Percentiles rank a stretch among this genome's conserved stretches.
Conservation (phyloP, 2,888 invertebrate species). For the Embidobia sp. region DNA sequence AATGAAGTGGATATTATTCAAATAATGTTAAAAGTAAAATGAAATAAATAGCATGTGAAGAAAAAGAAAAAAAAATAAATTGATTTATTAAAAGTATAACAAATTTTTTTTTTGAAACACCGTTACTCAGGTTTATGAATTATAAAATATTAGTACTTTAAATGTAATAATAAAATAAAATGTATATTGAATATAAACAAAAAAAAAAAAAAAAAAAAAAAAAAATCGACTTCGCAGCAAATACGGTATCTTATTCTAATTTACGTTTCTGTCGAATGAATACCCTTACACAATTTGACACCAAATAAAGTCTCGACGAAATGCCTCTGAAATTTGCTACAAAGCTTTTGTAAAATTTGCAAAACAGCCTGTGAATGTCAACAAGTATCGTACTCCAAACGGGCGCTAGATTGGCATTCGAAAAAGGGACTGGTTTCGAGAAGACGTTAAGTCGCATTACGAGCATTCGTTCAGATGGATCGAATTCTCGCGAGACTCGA, state of each 20-base stretch:
- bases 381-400: slow-evolving; percentile 40
- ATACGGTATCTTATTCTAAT: slow-evolving; percentile 4
- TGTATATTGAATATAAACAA: no score
- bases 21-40: no score
- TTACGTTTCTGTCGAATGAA: not conserved
- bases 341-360: slow-evolving; percentile 57
- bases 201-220: no score
- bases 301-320: slow-evolving; percentile 21
- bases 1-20: no score
- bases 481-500: slow-evolving; percentile 65
- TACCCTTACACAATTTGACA: slow-evolving; percentile 13
- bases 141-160: no score
- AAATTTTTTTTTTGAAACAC: no score
- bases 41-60: no score
- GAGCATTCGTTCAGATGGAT: slow-evolving; percentile 64
- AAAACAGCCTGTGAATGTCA: slow-evolving; percentile 51
- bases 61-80: no score
- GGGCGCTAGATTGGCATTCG: slow-evolving; percentile 49
- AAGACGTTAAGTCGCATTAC: slow-evolving; percentile 68
- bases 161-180: no score
- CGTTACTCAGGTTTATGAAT: no score
- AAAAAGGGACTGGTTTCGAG: slow-evolving; percentile 56
- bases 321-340: slow-evolving; percentile 40
- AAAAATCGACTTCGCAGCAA: no score
- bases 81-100: no score